A percentile compares a stretch with the other conserved stretches of the same genome.
Conservation (phyloP, 2,113 vertebrate genomes). For the Brachionichthys hirsutus region DNA sequence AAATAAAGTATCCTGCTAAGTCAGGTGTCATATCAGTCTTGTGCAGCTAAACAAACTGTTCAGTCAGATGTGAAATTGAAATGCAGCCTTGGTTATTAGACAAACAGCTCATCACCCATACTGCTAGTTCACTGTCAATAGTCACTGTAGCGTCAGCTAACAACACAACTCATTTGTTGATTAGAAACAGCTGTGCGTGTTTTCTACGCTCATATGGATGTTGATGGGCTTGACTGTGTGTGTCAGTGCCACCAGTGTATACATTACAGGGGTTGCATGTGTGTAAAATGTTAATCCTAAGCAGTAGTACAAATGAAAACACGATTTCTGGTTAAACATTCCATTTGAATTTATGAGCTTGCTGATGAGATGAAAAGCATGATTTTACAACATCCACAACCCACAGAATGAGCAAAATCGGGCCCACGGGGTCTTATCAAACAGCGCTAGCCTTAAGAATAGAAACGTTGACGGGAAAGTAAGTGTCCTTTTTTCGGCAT, state of each 20-base stretch:
- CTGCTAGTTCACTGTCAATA: conserved; percentile 70
- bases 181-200: conserved; percentile 32
- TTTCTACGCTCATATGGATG: conserved; percentile 5
- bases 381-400: too few species aligned
- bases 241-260: not conserved
- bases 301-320: conserved; percentile 35
- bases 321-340: conserved; percentile 48
- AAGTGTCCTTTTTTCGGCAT: too few species aligned
- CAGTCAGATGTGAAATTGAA: conserved; percentile 79
- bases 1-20: conserved; percentile 41
- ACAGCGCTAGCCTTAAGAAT: too few species aligned
- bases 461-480: too few species aligned
- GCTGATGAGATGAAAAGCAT: not conserved
- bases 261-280: conserved; percentile 8
- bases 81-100: conserved; percentile 79
- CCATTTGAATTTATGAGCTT: conserved; percentile 56
- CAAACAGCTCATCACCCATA: conserved; percentile 69
- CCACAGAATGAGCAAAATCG: too few species aligned
- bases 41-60: conserved; percentile 70
- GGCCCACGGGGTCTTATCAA: too few species aligned
- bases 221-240: not conserved
- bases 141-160: conserved; percentile 63
- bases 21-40: conserved; percentile 69
- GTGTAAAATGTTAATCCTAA: too few species aligned
- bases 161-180: conserved; percentile 64